Evolutionary conservation across 2,113 vertebrate species (phyloP).

Genomic region (Gambusia holbrooki): DNA sequence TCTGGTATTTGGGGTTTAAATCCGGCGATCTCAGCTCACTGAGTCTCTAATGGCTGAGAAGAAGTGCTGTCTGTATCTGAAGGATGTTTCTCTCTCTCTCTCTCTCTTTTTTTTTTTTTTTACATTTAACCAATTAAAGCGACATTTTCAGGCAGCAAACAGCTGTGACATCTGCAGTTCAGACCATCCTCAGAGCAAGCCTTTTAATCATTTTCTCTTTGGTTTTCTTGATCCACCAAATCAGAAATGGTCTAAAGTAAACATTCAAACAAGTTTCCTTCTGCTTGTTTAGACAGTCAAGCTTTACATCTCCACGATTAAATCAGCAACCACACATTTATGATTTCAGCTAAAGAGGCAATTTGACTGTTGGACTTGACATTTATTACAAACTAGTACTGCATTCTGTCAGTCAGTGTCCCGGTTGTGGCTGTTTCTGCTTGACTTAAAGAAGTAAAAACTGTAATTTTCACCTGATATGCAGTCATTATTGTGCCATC

Average conservation of each 20-base stretch:
- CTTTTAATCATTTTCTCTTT: neutral
- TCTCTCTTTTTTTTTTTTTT: neutral
- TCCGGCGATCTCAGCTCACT: neutral
- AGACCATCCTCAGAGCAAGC: neutral
- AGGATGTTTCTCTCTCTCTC: slow-evolving; percentile 1
- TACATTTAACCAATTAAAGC: neutral
- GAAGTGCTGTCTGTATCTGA: slow-evolving; percentile 1
- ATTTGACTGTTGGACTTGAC: neutral
- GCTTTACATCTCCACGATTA: neutral
- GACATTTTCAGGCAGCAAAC: neutral
- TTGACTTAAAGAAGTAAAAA: neutral
- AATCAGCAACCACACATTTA: no score
- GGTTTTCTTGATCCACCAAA: neutral
- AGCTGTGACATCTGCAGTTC: slow-evolving; percentile 17
- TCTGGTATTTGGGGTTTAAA: neutral
- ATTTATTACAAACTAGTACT: neutral
- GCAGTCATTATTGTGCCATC: neutral
- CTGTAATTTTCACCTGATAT: neutral
- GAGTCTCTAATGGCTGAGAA: slow-evolving; percentile 5
- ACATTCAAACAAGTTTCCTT: neutral
- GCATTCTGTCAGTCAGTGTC: neutral
- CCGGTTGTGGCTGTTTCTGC: neutral
- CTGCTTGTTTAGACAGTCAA: neutral
- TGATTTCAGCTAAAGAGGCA: neutral
- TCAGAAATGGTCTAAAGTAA: neutral